Conservation (phyloP, 1,140 invertebrate genomes). For the Papilio helenus region DNA sequence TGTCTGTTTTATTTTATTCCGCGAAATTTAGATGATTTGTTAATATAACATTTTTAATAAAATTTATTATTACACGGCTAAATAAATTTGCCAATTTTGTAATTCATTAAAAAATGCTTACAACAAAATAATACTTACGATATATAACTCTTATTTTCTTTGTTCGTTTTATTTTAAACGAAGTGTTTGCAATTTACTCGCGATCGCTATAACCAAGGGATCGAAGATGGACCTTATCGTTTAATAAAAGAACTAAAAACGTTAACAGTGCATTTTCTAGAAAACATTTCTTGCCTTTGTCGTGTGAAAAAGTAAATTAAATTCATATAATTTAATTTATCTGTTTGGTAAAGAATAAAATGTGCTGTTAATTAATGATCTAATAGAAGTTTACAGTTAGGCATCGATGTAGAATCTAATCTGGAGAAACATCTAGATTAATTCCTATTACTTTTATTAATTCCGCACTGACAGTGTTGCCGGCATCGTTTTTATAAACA, state of each 20-base stretch:
- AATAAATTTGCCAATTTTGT: not conserved
- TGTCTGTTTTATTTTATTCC: too few species aligned
- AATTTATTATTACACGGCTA: not conserved
- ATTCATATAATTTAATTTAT: too few species aligned
- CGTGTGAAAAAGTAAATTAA: not conserved
- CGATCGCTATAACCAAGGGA: not conserved
- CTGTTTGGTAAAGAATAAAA: too few species aligned
- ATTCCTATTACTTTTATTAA: too few species aligned
- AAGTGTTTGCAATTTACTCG: not conserved
- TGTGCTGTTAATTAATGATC: too few species aligned
- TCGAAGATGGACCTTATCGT: not conserved
- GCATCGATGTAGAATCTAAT: too few species aligned
- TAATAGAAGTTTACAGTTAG: too few species aligned
- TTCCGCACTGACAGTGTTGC: too few species aligned
- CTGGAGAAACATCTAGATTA: too few species aligned
- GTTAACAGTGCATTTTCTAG: not conserved
- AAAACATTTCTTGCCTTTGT: not conserved
- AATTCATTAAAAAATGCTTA: not conserved
- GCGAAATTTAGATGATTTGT: not conserved
- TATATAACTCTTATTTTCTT: not conserved
- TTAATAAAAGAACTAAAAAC: conserved; percentile 13
- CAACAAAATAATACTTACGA: not conserved
- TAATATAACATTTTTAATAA: not conserved
- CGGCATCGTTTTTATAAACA: not conserved
- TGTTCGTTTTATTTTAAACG: not conserved